Evolutionary conservation across 92 coral and sea anemone genomes (phyloP), one percentile per base, ranked within the genome.

Genomic region (Phenganax stokvisi): DNA sequence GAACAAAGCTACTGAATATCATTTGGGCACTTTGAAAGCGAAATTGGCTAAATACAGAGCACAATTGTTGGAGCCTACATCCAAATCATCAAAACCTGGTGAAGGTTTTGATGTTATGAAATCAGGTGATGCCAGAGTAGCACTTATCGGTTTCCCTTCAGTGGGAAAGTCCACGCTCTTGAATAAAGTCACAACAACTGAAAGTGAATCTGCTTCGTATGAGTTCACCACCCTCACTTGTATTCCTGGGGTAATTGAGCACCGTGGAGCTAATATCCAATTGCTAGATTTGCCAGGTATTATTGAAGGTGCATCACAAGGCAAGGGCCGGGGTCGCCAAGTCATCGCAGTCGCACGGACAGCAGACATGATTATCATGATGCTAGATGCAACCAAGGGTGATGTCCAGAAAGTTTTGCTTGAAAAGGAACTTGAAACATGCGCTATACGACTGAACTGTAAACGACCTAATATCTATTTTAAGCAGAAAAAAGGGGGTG

Each of bases 91-190:
- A n/a, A 88, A 78, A 65, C 85, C 92, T 75, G 99, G 99, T 47
- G 99, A 96, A 81, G 99, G 99, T 0, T 96, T 96, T 59, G 99
- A 96, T 92, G 99, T 96, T 6, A 96, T 96, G 99, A 96, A 96
- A 87, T 96, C 99, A 31, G 99, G 99, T 16, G 99, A 96, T 89
- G 99, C 99, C 51, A 83, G 99, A 75, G 97, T 92, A 7, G 97
- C 99, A 7, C 81, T 96, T 8, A 96, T 96, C 72, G 99, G 99
- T 11, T 96, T 96, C 68, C 99, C 99, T 1, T 96, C 99, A 0
- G 99, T 96, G 0, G 99, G 99, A 10, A 96, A 96, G 86, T 96
- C 99, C 13, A 96, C 99, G 1, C 74, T 96, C 61, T 86, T 96
- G 54, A 92, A 90, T 80, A 96, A 96, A 85, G 85, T 96, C 66